Percentiles rank a stretch among this genome's conserved stretches.
These are phyloP conservation scores for Conops quadrifasciatus DNA, from an alignment of 2,888 invertebrate species.

Conservation along the genomic window DNA sequence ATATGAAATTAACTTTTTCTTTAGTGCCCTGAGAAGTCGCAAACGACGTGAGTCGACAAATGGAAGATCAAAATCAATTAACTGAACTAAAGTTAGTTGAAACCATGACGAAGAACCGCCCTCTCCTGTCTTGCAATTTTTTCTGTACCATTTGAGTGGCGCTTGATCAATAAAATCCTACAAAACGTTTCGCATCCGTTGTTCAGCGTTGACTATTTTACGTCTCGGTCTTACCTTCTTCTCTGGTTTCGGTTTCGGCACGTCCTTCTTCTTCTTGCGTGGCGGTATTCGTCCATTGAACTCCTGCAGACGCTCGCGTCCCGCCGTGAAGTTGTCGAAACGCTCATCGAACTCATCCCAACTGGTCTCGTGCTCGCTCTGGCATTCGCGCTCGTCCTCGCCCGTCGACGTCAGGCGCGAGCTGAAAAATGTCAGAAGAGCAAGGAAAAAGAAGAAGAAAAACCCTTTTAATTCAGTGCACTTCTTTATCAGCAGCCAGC, in stretches of 20 bases:
- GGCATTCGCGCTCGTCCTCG: constrained; percentile 64
- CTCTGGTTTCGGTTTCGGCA: constrained; percentile 54
- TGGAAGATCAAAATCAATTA: too few species aligned
- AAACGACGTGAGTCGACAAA: too few species aligned
- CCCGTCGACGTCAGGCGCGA: constrained; percentile 64
- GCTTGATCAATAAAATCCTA: too few species aligned
- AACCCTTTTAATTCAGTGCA: constrained; percentile 4
- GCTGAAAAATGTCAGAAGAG: constrained; percentile 50
- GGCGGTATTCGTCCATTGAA: constrained; percentile 65
- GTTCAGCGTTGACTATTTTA: too few species aligned
- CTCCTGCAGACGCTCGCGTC: constrained; percentile 64
- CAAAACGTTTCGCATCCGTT: too few species aligned
- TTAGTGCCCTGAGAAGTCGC: too few species aligned
- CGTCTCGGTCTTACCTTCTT: constrained; percentile 50
- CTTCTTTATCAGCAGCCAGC: constrained; percentile 13
- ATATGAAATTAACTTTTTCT: too few species aligned
- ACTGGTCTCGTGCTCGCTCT: constrained; percentile 64
- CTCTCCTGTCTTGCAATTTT: too few species aligned
- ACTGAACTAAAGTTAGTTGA: too few species aligned
- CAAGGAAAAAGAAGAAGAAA: constrained; percentile 26
- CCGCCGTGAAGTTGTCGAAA: constrained; percentile 63
- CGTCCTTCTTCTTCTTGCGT: constrained; percentile 63
- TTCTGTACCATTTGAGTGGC: too few species aligned
- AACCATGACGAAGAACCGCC: too few species aligned
- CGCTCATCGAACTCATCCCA: constrained; percentile 65